Percentiles rank a stretch among this genome's conserved stretches.
phyloP scores from a whole-genome alignment of 2,797 vertebrate genomes.

The Ambastaia sidthimunki region DNA sequence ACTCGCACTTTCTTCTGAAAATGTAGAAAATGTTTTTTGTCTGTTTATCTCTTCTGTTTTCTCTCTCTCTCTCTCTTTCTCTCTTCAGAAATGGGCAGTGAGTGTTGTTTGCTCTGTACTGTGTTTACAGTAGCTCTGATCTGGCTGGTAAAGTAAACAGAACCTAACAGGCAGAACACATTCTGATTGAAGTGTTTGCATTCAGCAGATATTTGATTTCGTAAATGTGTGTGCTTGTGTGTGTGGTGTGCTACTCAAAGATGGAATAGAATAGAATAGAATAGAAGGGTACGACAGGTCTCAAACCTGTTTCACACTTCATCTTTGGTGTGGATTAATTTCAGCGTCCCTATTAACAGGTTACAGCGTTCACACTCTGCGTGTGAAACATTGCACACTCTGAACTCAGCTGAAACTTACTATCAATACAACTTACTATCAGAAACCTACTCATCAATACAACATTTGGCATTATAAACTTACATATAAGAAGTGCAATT shows the following conservation, averaged over 20 bases:
- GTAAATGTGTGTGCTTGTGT: background rate
- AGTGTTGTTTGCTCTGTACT: constrained; percentile 8
- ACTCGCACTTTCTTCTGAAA: background rate
- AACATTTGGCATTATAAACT: too few relatives aligned
- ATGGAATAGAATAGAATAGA: background rate
- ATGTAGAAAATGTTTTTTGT: background rate
- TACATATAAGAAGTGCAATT: too few relatives aligned
- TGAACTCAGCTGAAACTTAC: too few relatives aligned
- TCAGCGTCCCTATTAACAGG: too few relatives aligned
- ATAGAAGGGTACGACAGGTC: background rate
- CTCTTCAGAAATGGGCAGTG: background rate
- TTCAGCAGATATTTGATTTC: constrained; percentile 7
- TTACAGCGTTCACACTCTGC: too few relatives aligned
- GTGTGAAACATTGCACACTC: too few relatives aligned
- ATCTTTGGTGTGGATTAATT: too few relatives aligned
- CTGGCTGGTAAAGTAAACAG: constrained; percentile 10
- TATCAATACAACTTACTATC: too few relatives aligned
- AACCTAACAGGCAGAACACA: constrained; percentile 1
- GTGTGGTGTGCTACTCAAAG: background rate
- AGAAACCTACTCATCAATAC: too few relatives aligned
- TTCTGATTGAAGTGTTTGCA: constrained; percentile 19
- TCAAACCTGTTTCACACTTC: too few relatives aligned
- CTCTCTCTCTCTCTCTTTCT: background rate
- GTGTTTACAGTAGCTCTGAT: constrained; percentile 25
- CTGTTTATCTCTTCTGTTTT: background rate